phyloP scores from a whole-genome alignment of 2,888 invertebrate species.

The Cenopis cana region DNA sequence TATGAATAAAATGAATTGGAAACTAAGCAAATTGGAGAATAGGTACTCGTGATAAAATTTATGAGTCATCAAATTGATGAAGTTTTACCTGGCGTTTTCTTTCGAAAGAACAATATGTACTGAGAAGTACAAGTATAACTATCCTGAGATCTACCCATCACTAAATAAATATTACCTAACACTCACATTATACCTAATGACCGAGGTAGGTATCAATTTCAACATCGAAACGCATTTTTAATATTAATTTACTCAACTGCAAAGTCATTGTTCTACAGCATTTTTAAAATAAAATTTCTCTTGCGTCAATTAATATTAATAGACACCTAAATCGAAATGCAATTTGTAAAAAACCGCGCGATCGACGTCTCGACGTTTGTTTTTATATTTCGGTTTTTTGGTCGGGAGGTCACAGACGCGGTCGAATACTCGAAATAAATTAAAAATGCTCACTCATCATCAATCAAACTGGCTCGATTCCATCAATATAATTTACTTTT shows the following conservation, averaged over 20 bases:
- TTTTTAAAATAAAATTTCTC: slow-evolving; percentile 59
- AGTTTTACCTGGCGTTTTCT: not conserved
- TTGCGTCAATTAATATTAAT: slow-evolving; percentile 74
- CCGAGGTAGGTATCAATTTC: slow-evolving; percentile 42
- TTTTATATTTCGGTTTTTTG: slow-evolving; percentile 53
- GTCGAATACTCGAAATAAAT: slow-evolving; percentile 82
- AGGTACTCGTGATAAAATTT: too few species aligned
- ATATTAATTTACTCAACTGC: slow-evolving; percentile 59
- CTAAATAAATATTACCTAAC: slow-evolving; percentile 42
- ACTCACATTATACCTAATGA: slow-evolving; percentile 26
- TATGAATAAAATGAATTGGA: too few species aligned
- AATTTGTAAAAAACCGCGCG: slow-evolving; percentile 57
- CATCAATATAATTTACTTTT: slow-evolving; percentile 85
- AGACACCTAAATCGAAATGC: slow-evolving; percentile 65
- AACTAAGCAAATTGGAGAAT: too few species aligned
- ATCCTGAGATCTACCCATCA: not conserved
- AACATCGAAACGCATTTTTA: slow-evolving; percentile 59
- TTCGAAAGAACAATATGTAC: slow-evolving; percentile 1
- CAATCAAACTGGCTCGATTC: slow-evolving; percentile 83
- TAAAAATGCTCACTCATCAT: slow-evolving; percentile 84
- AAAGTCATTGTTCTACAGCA: slow-evolving; percentile 69
- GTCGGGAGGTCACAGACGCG: slow-evolving; percentile 67
- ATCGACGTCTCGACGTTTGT: slow-evolving; percentile 46
- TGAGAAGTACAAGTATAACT: too few species aligned
- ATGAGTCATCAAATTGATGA: too few species aligned